phyloP scores from a whole-genome alignment of 2,113 vertebrate genomes.

The Chaenogobius annularis region DNA sequence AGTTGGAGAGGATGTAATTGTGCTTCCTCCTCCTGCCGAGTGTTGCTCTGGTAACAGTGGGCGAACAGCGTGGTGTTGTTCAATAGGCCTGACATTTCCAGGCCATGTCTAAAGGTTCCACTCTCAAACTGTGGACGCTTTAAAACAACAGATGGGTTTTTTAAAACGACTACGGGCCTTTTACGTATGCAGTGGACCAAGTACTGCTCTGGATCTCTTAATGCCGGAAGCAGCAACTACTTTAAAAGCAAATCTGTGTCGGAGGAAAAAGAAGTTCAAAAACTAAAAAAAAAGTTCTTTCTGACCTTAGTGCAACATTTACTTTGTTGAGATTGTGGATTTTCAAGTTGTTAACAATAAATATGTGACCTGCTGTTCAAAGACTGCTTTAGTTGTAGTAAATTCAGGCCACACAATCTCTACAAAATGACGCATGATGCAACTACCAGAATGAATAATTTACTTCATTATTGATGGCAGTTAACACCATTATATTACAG shows the following conservation, averaged over 20 bases:
- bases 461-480: not conserved
- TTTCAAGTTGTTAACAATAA: not conserved
- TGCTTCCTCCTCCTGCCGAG: conserved; percentile 55
- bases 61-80: conserved; percentile 54
- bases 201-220: not conserved
- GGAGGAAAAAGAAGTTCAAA: not conserved
- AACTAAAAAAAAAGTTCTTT: not conserved
- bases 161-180: conserved; percentile 13
- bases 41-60: conserved; percentile 68
- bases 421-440: not conserved
- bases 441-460: not conserved
- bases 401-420: not conserved
- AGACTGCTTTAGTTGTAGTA: not conserved
- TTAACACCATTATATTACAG: not conserved
- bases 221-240: not conserved
- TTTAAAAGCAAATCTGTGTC: not conserved
- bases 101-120: conserved; percentile 52
- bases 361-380: not conserved
- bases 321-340: not conserved
- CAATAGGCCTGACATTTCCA: conserved; percentile 63
- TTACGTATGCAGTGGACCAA: not conserved
- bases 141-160: conserved; percentile 22
- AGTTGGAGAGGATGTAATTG: conserved; percentile 55
- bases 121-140: conserved; percentile 33
- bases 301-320: not conserved